Conservation (phyloP, 2,797 vertebrate species). For the Thalassophryne amazonica region DNA sequence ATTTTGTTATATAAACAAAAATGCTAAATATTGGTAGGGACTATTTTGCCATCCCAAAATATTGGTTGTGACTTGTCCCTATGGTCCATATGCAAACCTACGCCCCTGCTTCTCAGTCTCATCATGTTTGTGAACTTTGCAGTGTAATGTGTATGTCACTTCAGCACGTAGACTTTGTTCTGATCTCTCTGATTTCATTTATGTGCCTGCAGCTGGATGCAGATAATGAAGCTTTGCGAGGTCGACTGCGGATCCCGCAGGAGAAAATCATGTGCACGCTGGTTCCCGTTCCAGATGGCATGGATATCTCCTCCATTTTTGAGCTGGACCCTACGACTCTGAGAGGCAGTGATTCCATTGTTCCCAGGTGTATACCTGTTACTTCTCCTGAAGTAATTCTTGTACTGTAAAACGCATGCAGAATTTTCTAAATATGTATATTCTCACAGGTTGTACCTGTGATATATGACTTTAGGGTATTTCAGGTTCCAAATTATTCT, state of each 20-base stretch:
- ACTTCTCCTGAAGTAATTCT: neutral
- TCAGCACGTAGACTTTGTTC: neutral
- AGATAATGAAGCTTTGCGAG: slow-evolving; percentile 88
- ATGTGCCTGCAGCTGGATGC: slow-evolving; percentile 81
- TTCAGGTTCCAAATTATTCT: neutral
- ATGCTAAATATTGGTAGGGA: too few species aligned
- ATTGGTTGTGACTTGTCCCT: neutral
- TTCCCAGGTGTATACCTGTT: slow-evolving; percentile 85
- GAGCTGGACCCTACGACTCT: slow-evolving; percentile 97
- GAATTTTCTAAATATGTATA: neutral
- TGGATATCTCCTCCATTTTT: slow-evolving; percentile 98
- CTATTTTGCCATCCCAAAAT: too few species aligned
- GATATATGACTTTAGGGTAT: neutral
- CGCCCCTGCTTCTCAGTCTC: neutral
- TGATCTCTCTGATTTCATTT: neutral
- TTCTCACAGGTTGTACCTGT: neutral
- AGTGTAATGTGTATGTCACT: neutral
- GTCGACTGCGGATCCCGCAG: slow-evolving; percentile 79
- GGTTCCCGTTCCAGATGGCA: slow-evolving; percentile 95
- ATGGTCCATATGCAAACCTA: neutral
- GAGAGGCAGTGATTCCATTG: slow-evolving; percentile 94
- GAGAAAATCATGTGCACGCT: slow-evolving; percentile 95
- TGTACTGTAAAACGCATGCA: too few species aligned
- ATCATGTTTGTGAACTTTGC: neutral
- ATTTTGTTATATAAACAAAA: too few species aligned